phyloP scores from a whole-genome alignment of 2,113 vertebrate genomes.

The Aspiorhynchus laticeps region DNA sequence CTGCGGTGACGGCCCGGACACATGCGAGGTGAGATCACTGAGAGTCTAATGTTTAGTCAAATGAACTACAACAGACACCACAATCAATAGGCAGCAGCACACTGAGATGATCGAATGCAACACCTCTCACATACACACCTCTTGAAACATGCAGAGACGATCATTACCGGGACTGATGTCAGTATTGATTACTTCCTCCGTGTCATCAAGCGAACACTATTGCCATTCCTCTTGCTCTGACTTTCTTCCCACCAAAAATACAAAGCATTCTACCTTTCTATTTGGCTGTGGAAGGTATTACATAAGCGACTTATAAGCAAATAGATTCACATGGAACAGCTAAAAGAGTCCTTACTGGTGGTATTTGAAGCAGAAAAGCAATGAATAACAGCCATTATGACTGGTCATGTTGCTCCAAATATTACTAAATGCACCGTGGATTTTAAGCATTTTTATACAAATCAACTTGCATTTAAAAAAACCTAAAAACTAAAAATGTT shows the following conservation, averaged over 20 bases:
- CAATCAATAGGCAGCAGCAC: slow-evolving; percentile 9
- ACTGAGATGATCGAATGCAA: slow-evolving; percentile 11
- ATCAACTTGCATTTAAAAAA: background rate
- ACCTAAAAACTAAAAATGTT: rapidly evolving
- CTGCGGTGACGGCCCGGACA: background rate
- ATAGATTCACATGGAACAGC: background rate
- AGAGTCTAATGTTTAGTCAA: slow-evolving; percentile 35
- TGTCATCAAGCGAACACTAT: slow-evolving; percentile 28
- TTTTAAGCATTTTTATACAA: background rate
- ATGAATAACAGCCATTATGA: background rate
- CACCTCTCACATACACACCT: slow-evolving; percentile 7
- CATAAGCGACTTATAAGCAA: background rate
- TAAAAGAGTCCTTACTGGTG: background rate
- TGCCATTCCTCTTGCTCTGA: background rate
- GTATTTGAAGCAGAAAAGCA: background rate
- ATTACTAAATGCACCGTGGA: background rate
- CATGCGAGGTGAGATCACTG: background rate
- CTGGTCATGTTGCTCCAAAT: background rate
- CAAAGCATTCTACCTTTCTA: background rate
- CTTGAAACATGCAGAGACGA: slow-evolving; percentile 12
- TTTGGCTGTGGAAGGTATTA: background rate
- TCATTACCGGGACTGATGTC: slow-evolving; percentile 30
- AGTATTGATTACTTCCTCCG: slow-evolving; percentile 33
- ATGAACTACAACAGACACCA: background rate
- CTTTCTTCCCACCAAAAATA: background rate